A percentile compares a stretch with the other conserved stretches of the same genome.
These are phyloP conservation scores for Sebastolobus alascanus DNA, from an alignment of 2,797 vertebrate species.

Conservation along the genomic window DNA sequence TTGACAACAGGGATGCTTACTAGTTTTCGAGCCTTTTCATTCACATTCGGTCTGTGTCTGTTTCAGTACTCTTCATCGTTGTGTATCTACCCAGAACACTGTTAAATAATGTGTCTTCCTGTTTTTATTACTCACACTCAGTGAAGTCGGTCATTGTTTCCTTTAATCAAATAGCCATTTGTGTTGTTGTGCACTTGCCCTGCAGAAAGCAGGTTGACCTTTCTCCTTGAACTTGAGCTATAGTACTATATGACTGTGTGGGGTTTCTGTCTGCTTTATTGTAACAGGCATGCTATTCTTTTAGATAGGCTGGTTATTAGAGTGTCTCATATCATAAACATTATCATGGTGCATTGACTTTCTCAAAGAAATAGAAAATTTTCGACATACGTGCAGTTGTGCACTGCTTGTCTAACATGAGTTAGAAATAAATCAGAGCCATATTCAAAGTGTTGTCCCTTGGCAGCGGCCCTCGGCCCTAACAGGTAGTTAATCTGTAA, in stretches of 20 bases:
- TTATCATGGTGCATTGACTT: slow-evolving; percentile 3
- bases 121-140: slow-evolving; percentile 52
- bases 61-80: slow-evolving; percentile 14
- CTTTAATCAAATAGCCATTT: slow-evolving; percentile 56
- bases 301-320: neutral
- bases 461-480: neutral
- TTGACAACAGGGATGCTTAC: neutral
- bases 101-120: slow-evolving; percentile 68
- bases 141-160: slow-evolving; percentile 55
- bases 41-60: slow-evolving; percentile 31
- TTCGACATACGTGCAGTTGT: neutral
- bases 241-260: slow-evolving; percentile 2
- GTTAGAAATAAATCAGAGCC: slow-evolving; percentile 15
- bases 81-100: slow-evolving; percentile 30
- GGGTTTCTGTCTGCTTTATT: slow-evolving; percentile 43
- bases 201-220: slow-evolving; percentile 55
- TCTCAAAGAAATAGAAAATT: neutral
- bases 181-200: slow-evolving; percentile 25
- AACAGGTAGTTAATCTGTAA: slow-evolving; percentile 81
- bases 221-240: slow-evolving; percentile 58
- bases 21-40: slow-evolving; percentile 23
- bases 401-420: neutral
- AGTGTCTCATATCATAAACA: slow-evolving; percentile 5
- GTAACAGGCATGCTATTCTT: neutral
- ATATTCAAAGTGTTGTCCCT: slow-evolving; percentile 14